Conservation (phyloP, 2,888 invertebrate species). For the Aleiodes alternator region DNA sequence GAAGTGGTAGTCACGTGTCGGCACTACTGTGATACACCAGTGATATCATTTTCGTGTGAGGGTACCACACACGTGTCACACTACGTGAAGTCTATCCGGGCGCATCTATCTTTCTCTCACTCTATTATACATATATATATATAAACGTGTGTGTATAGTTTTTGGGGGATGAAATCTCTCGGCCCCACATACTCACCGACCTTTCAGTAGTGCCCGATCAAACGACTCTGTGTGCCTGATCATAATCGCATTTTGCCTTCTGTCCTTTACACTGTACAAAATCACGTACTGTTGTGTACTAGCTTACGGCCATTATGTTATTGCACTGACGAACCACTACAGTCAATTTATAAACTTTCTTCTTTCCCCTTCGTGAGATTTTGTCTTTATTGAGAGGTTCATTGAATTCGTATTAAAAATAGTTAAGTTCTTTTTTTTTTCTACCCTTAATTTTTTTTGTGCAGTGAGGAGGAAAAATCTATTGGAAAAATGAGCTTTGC, state of each 20-base stretch:
- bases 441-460: no score
- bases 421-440: neutral
- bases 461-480: no score
- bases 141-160: neutral
- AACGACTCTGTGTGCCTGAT: constrained; percentile 56
- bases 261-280: constrained; percentile 61
- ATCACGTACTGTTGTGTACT: constrained; percentile 58
- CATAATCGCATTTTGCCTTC: constrained; percentile 70
- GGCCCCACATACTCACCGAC: constrained; percentile 54
- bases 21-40: constrained; percentile 62
- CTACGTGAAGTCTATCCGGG: constrained; percentile 62
- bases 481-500: no score
- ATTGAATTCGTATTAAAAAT: constrained; percentile 17
- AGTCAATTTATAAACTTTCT: constrained; percentile 31
- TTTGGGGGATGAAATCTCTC: constrained; percentile 39
- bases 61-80: constrained; percentile 67
- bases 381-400: constrained; percentile 12
- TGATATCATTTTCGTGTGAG: constrained; percentile 66
- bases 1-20: constrained; percentile 70
- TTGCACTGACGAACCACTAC: constrained; percentile 29
- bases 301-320: constrained; percentile 40
- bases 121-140: constrained; percentile 63
- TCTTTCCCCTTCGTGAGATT: constrained; percentile 9
- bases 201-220: constrained; percentile 49
- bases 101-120: constrained; percentile 49